Conservation (phyloP, 1,140 invertebrate genomes). For the Diprion similis region DNA sequence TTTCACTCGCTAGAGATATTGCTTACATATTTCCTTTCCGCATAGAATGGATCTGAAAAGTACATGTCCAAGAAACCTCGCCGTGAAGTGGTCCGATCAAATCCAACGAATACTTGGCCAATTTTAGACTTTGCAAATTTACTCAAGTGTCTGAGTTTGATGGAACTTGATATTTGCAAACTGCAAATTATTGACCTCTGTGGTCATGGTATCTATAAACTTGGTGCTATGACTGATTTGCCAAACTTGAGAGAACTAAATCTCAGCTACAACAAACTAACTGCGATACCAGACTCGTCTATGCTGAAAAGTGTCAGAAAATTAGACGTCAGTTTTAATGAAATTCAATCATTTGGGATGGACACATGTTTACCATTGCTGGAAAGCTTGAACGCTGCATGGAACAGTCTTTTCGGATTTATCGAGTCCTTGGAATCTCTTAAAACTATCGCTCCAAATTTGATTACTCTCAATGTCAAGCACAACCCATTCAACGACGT, state of each 20-base stretch:
- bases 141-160: constrained; percentile 1
- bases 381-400: constrained; percentile 30
- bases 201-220: constrained; percentile 18
- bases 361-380: constrained; percentile 12
- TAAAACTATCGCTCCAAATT: constrained; percentile 19
- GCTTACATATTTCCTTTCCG: background rate
- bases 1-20: background rate
- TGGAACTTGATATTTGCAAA: constrained; percentile 6
- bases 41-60: background rate
- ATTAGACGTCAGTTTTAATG: constrained; percentile 30
- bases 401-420: constrained; percentile 29
- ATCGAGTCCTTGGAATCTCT: constrained; percentile 22
- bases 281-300: constrained; percentile 25
- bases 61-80: background rate
- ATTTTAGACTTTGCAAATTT: background rate
- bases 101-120: constrained; percentile 11
- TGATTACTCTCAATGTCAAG: constrained; percentile 25
- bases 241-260: constrained; percentile 29
- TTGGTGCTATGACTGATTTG: constrained; percentile 14
- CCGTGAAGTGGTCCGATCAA: background rate
- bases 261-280: constrained; percentile 28
- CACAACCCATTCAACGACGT: constrained; percentile 35
- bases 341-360: constrained; percentile 24
- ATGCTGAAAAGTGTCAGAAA: constrained; percentile 24
- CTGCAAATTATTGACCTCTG: constrained; percentile 25